Percentiles rank a stretch among this genome's conserved stretches.
Conservation (phyloP, 2,113 vertebrate genomes). For the Paracanthobrama guichenoti region DNA sequence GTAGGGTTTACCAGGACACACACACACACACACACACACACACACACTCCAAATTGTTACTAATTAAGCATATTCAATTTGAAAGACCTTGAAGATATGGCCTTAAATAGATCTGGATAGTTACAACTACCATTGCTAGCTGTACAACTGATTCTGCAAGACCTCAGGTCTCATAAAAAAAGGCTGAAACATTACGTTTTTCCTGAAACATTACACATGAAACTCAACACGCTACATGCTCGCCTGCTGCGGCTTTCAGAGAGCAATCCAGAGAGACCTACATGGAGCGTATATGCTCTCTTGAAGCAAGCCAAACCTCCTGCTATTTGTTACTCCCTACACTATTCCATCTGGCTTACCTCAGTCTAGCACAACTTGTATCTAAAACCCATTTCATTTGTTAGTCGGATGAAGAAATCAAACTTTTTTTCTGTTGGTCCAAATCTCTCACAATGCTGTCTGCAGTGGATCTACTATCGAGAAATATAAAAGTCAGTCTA, state of each 20-base stretch:
- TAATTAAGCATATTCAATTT: constrained; percentile 9
- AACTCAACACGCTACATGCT: constrained; percentile 37
- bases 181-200: constrained; percentile 42
- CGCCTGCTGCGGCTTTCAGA: constrained; percentile 23
- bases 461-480: neutral
- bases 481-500: neutral
- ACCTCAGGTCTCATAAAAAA: constrained; percentile 32
- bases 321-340: constrained; percentile 37
- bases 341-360: constrained; percentile 32
- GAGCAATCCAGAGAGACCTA: constrained; percentile 24
- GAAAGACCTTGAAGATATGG: neutral
- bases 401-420: constrained; percentile 1
- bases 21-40: neutral
- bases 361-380: constrained; percentile 17
- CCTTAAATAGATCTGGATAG: constrained; percentile 18
- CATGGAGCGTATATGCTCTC: constrained; percentile 13
- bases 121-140: neutral
- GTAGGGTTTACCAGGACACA: too few relatives aligned
- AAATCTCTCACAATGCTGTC: neutral
- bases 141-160: constrained; percentile 20
- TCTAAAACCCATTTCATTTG: constrained; percentile 15
- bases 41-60: neutral
- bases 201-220: constrained; percentile 43
- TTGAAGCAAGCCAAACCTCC: constrained; percentile 14
- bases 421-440: neutral